These are phyloP conservation scores for Pomatostomus ruficeps DNA, from an alignment of 2,113 vertebrate genomes.

Conservation along the genomic window DNA sequence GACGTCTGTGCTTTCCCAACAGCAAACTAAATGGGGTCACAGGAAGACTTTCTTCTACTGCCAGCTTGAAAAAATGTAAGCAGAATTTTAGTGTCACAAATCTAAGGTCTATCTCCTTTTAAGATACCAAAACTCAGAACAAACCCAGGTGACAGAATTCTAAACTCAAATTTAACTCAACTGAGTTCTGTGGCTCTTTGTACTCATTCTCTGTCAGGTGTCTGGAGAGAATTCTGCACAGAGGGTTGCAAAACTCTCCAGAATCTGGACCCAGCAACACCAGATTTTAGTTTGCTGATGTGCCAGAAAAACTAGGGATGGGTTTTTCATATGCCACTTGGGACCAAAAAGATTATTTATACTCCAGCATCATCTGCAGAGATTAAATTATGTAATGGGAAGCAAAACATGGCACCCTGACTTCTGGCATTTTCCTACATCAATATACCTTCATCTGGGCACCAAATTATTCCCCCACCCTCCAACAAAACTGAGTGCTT, in stretches of 20 bases:
- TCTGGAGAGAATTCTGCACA: neutral
- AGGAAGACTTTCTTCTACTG: slow-evolving; percentile 83
- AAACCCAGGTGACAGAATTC: neutral
- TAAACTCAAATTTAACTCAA: neutral
- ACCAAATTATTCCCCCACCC: neutral
- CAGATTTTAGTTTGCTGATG: neutral
- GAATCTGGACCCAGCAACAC: neutral
- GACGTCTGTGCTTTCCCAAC: slow-evolving; percentile 80
- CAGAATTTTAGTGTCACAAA: neutral
- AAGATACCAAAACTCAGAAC: neutral
- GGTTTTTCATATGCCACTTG: neutral
- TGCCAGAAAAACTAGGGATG: neutral
- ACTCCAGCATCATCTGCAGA: neutral
- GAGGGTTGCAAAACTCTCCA: neutral
- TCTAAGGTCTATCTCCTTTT: neutral
- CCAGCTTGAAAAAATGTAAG: slow-evolving; percentile 67
- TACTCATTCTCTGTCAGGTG: neutral
- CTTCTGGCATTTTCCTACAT: neutral
- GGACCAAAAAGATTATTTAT: neutral
- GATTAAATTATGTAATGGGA: neutral
- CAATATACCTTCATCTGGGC: neutral
- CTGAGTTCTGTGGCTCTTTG: neutral
- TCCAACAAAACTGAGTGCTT: neutral
- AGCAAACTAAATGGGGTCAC: slow-evolving; percentile 88
- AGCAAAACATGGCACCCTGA: neutral